Conservation (phyloP, 2,113 vertebrate genomes). For the Lagenorhynchus albirostris region DNA sequence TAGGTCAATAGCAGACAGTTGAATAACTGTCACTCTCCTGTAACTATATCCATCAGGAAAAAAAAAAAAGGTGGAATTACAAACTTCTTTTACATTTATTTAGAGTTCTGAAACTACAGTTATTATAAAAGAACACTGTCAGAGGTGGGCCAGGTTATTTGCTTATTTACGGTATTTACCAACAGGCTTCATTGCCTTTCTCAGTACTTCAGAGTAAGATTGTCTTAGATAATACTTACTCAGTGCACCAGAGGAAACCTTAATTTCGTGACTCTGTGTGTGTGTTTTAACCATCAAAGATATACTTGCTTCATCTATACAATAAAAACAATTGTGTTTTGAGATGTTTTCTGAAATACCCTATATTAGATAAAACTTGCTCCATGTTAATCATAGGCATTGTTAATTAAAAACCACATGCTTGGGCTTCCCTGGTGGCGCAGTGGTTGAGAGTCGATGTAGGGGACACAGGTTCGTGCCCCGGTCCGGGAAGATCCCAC, state of each 20-base stretch:
- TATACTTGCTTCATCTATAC: background rate
- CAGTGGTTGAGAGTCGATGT: too few relatives aligned
- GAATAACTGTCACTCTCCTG: constrained; percentile 52
- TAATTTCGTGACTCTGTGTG: background rate
- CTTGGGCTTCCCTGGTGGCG: background rate
- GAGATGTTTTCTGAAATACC: background rate
- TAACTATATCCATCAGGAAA: constrained; percentile 22
- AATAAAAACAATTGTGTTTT: background rate
- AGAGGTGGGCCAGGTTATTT: background rate
- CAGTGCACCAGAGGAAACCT: background rate
- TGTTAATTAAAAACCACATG: constrained; percentile 69
- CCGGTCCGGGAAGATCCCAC: too few relatives aligned
- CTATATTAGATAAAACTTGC: constrained; percentile 34
- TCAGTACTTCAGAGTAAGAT: background rate
- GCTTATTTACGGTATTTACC: background rate
- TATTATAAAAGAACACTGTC: background rate
- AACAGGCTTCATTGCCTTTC: background rate
- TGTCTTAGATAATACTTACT: background rate
- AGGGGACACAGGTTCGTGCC: too few relatives aligned
- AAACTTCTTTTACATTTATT: background rate
- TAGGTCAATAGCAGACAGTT: constrained; percentile 64
- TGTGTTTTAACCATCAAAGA: background rate
- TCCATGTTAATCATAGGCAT: constrained; percentile 39
- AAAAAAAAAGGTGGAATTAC: constrained; percentile 5
- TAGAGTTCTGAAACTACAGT: constrained; percentile 15